Evolutionary conservation across 2,888 invertebrate genomes (phyloP).

Genomic region (Maniola hyperantus): DNA sequence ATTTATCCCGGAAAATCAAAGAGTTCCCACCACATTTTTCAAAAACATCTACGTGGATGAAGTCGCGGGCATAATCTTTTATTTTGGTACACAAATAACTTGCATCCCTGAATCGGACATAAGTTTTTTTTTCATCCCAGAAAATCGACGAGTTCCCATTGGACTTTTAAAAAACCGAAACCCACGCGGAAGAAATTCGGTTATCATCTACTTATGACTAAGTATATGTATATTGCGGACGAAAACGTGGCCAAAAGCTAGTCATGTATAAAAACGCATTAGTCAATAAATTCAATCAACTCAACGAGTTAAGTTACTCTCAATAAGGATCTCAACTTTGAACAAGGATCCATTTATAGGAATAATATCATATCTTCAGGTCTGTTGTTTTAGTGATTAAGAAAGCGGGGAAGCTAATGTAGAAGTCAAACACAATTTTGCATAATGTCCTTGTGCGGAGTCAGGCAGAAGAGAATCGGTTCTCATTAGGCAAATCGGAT

Average conservation of each 20-base stretch:
- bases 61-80: too few relatives aligned
- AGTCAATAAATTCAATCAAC: neutral
- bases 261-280: neutral
- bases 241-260: too few relatives aligned
- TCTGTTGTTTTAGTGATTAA: constrained; percentile 67
- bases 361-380: constrained; percentile 47
- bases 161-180: too few relatives aligned
- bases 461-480: constrained; percentile 61
- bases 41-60: neutral
- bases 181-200: neutral
- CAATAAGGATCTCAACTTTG: constrained; percentile 10
- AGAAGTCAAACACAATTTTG: constrained; percentile 75
- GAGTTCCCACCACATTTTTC: too few relatives aligned
- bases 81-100: too few relatives aligned
- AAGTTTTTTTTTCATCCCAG: too few relatives aligned
- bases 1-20: too few relatives aligned
- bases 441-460: constrained; percentile 70
- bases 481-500: constrained; percentile 78
- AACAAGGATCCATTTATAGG: constrained; percentile 39
- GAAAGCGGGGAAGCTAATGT: constrained; percentile 59
- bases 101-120: too few relatives aligned
- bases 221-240: too few relatives aligned
- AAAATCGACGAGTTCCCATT: too few relatives aligned
- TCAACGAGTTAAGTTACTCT: neutral
- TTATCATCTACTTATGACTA: too few relatives aligned